A percentile compares a stretch with the other conserved stretches of the same genome.
phyloP scores from a whole-genome alignment of 2,113 vertebrate genomes.

The Gopherus flavomarginatus region DNA sequence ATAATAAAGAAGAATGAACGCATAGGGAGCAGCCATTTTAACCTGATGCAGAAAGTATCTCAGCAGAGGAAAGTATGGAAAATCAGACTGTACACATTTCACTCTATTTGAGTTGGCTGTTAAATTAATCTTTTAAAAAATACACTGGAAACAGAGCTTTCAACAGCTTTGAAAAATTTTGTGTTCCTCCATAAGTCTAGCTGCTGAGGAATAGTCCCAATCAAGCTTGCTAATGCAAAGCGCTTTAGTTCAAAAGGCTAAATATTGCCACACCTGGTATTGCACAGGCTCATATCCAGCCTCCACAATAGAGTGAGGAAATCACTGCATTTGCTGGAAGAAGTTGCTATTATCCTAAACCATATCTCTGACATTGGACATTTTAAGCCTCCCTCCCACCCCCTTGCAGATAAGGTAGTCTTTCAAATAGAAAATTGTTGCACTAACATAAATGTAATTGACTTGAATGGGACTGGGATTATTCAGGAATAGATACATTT shows the following conservation, averaged over 20 bases:
- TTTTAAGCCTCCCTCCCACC: neutral
- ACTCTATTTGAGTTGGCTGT: neutral
- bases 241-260: neutral
- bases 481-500: slow-evolving; percentile 47
- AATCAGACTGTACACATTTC: neutral
- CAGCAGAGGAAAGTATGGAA: neutral
- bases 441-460: neutral
- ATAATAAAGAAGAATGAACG: neutral
- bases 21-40: neutral
- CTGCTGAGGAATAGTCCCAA: neutral
- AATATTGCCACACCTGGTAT: accelerated
- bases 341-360: neutral
- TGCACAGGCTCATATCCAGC: neutral
- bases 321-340: neutral
- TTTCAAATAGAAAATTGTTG: neutral
- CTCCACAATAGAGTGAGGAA: neutral
- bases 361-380: neutral
- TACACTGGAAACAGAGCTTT: neutral
- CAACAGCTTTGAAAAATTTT: neutral
- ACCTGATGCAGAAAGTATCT: neutral
- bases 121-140: neutral
- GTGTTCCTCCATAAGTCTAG: neutral
- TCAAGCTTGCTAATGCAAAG: neutral
- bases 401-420: slow-evolving; percentile 28
- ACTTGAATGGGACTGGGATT: neutral